Conservation (phyloP, 1,140 invertebrate genomes). For the Philotrypesis tridentata region DNA sequence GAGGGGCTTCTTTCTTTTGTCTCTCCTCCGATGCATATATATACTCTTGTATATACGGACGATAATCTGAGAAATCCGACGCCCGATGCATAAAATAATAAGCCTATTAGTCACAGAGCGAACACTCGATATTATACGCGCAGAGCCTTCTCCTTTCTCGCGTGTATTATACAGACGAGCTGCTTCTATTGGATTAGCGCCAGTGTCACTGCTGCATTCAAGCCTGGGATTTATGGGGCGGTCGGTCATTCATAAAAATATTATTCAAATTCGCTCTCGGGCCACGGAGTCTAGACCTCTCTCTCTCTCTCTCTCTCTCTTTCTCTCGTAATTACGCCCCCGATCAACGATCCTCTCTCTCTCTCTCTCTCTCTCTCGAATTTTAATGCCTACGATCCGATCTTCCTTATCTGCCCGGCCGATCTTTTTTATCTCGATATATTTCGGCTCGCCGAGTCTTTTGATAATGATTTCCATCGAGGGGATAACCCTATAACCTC, state of each 20-base stretch:
- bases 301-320: too few species aligned
- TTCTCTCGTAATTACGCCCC: conserved; percentile 47
- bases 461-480: conserved; percentile 34
- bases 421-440: background rate
- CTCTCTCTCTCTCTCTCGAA: background rate
- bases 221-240: conserved; percentile 68
- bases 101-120: conserved; percentile 68
- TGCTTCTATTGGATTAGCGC: conserved; percentile 43
- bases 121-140: conserved; percentile 35
- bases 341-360: conserved; percentile 16
- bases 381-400: background rate
- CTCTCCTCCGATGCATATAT: too few species aligned
- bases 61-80: conserved; percentile 64
- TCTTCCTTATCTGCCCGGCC: background rate
- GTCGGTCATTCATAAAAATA: conserved; percentile 73
- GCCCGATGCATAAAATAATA: conserved; percentile 70
- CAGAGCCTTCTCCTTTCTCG: background rate
- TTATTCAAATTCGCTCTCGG: conserved; percentile 71
- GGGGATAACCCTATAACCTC: conserved; percentile 45
- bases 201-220: conserved; percentile 21
- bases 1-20: background rate
- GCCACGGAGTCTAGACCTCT: conserved; percentile 6
- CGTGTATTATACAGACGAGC: too few species aligned
- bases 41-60: too few species aligned
- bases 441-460: background rate